Base-by-base conservation (phyloP, 1,140 invertebrate genomes). In the Diorhabda carinulata region DNA sequence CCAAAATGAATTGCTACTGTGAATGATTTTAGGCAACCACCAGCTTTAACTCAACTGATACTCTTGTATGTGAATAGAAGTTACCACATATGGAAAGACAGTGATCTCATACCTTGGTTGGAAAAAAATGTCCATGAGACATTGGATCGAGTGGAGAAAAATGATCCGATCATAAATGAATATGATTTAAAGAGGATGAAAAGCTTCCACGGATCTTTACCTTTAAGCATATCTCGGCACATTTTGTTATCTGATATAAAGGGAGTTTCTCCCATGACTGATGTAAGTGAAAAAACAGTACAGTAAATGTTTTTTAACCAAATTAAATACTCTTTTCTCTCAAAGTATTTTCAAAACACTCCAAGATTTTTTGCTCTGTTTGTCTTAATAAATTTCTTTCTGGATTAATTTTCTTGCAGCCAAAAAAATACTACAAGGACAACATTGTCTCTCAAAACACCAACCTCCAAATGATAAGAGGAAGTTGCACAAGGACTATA, bases 221-320 rank as follows among this genome's bases (percentile, higher is more conserved):
- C 93, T 3, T 80, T 86, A 47, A 92, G 90, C 78, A 89, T 95
- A 72, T 83, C 89, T 41, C 82, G 93, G 43, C 92, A 96, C 79
- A 88, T 96, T 60, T 84, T 95, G 58, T 80, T 96, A 3, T 92
- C 91, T 0, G 93, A 94, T 76, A 86, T 92, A 43, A 92, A 91
- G 78, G 90, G 92, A 74, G 84, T 90, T 43, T 81, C 87, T 41
- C 82, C 83, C 44, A 73, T 87, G 64, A 83, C 85, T 47, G 81
- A 85, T 70, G 88, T 87, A 80, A 73, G 68, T 72, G 60, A 57
- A 10, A 10, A 6, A 57, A 61, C n/a, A 25, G 25, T 25, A 25
- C 25, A 25, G 25, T 25, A 25, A 25, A 25, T 25, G 25, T 25
- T 25, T 25, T 25, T 25, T 25, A 25, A 25, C 25, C 25, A 25